Evolutionary conservation across 2,797 vertebrate species (phyloP).

Genomic region (Hoplostethus atlanticus): DNA sequence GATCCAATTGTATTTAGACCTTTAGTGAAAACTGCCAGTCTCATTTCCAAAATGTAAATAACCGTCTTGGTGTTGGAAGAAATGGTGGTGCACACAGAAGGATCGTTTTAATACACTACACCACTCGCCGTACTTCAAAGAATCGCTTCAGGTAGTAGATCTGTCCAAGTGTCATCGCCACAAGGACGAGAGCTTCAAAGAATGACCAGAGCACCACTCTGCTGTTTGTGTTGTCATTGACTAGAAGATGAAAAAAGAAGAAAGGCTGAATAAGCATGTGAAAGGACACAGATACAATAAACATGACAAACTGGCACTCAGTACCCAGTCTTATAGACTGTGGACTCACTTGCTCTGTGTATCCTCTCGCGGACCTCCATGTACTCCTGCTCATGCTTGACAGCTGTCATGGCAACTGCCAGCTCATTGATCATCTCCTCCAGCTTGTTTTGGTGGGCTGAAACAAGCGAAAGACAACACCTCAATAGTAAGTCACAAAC

Average conservation of each 20-base stretch:
- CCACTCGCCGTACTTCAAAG: conserved; percentile 99
- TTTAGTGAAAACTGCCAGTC: conserved; percentile 71
- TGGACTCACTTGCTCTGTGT: conserved; percentile 95
- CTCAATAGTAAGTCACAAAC: neutral
- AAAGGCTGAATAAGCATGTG: neutral
- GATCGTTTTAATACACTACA: conserved; percentile 82
- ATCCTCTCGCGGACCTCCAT: conserved; percentile 99
- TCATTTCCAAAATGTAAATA: conserved; percentile 71
- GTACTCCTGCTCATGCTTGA: conserved; percentile 99
- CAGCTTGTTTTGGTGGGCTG: conserved; percentile 99
- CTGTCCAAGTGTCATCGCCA: conserved; percentile 99
- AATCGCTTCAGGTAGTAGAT: conserved; percentile 99
- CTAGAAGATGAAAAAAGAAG: conserved; percentile 72
- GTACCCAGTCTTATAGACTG: neutral
- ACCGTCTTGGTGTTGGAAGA: conserved; percentile 70
- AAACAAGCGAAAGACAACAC: conserved; percentile 7
- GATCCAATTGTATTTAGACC: conserved; percentile 59
- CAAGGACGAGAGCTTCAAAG: conserved; percentile 98
- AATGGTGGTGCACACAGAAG: conserved; percentile 66
- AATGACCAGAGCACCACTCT: conserved; percentile 99
- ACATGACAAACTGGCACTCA: neutral
- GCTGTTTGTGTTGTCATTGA: conserved; percentile 99
- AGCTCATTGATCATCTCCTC: conserved; percentile 99
- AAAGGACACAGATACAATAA: neutral
- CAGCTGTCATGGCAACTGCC: conserved; percentile 97